These are phyloP conservation scores for Nomada flava DNA, from an alignment of 2,888 invertebrate species.

Conservation along the genomic window DNA sequence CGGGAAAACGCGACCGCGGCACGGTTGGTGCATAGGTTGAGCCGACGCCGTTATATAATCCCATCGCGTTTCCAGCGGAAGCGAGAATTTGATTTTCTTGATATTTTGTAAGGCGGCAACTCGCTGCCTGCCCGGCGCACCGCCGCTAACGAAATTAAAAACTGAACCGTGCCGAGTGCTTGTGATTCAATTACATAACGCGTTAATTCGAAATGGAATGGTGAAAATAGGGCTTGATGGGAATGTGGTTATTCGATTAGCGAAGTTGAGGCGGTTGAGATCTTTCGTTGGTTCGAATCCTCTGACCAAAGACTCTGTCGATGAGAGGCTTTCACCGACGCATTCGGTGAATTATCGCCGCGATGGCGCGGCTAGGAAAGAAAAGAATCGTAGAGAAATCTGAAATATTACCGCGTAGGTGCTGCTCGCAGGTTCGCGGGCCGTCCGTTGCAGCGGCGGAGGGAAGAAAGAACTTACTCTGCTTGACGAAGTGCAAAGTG, in stretches of 20 bases:
- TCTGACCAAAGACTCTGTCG: not conserved
- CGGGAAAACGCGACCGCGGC: conserved; percentile 32
- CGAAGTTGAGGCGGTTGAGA: not conserved
- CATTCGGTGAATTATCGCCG: not conserved
- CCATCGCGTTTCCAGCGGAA: conserved; percentile 44
- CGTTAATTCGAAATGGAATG: conserved; percentile 41
- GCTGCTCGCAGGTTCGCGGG: conserved; percentile 21
- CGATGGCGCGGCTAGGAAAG: conserved; percentile 3
- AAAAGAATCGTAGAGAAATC: conserved; percentile 22
- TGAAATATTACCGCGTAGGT: conserved; percentile 27
- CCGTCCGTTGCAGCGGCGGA: conserved; percentile 7
- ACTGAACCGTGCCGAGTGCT: conserved; percentile 21
- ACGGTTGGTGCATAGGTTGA: conserved; percentile 21
- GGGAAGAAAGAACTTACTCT: conserved; percentile 19
- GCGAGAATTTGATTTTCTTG: conserved; percentile 52
- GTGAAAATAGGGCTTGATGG: conserved; percentile 7
- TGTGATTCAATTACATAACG: conserved; percentile 22
- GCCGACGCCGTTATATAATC: conserved; percentile 40
- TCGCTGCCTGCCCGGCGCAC: conserved; percentile 3
- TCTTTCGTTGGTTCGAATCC: not conserved
- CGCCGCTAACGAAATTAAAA: conserved; percentile 43
- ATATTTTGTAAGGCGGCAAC: conserved; percentile 49
- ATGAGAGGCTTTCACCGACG: not conserved
- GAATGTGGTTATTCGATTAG: conserved; percentile 22
- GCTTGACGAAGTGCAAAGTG: conserved; percentile 23